Evolutionary conservation across 2,113 vertebrate species (phyloP).

Genomic region (Chaetura pelagica): DNA sequence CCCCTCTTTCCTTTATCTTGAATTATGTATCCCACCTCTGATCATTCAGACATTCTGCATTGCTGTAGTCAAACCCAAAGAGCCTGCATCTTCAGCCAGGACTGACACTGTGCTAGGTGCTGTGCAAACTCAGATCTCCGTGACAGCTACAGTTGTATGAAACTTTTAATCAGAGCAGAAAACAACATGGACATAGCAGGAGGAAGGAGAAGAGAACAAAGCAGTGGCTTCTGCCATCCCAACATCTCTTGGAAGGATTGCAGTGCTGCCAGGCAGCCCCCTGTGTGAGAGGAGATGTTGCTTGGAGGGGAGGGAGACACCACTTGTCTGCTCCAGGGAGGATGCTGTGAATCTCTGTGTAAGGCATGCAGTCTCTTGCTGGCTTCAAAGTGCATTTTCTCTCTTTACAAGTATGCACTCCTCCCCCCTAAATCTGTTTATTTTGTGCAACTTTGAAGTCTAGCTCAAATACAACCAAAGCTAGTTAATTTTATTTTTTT

Average conservation of each 20-base stretch:
- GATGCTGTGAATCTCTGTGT: conserved; percentile 33
- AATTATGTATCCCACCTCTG: background rate
- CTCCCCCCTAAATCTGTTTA: conserved; percentile 54
- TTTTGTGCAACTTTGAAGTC: conserved; percentile 65
- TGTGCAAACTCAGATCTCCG: conserved; percentile 47
- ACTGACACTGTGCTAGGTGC: conserved; percentile 3
- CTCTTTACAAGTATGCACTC: conserved; percentile 39
- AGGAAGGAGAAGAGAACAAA: conserved; percentile 43
- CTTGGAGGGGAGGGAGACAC: background rate
- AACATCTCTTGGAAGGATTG: background rate
- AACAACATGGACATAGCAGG: conserved; percentile 10
- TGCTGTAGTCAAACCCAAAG: background rate
- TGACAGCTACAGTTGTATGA: conserved; percentile 17
- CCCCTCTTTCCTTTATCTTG: background rate
- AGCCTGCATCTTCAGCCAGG: background rate
- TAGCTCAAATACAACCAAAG: conserved; percentile 43
- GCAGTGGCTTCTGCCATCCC: conserved; percentile 1
- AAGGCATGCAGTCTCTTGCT: conserved; percentile 31
- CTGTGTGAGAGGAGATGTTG: background rate
- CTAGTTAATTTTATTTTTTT: background rate
- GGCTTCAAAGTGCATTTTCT: conserved; percentile 59
- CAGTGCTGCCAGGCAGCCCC: conserved; percentile 3
- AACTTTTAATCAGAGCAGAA: conserved; percentile 49
- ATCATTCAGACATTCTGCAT: background rate
- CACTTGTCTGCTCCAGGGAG: conserved; percentile 29